Evolutionary conservation across 2,888 invertebrate species (phyloP), one percentile per base, ranked within the genome.

Genomic region (Nephrocerus scutellatus): DNA sequence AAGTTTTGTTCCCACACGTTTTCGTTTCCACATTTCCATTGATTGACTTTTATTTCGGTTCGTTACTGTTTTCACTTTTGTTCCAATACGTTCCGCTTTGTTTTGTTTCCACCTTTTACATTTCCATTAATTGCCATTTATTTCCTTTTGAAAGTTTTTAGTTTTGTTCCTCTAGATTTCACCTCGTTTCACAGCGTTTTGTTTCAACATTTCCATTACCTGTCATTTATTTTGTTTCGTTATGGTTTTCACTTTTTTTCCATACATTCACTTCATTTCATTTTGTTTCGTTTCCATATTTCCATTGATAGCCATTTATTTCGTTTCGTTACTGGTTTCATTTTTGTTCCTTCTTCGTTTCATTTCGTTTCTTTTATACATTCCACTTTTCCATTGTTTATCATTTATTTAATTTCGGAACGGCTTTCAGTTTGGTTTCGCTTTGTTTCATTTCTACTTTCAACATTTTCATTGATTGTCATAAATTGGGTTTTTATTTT

Each of bases 331-430:
- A 59, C 56, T 59, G 57, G 55, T 60, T 59, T 61, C 58, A 59
- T 63, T 59, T 67, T 67, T 58, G 65, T 68, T 68, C 67, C 66
- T 67, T 64, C 66, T 66, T 67, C 67, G 67, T 68, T 68, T 67
- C 67, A 67, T 69, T 60, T 63, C 70, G 56, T 74, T 75, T 49
- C 71, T 82, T 47, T 78, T 34, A 16, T 14, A 21, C 22, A 15
- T 12, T 8, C 20, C 80, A 39, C 72, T 83, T 48, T 82, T 79
- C 31, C 82, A 82, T 62, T 83, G 83, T 71, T 74, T 80, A 55
- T 82, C 82, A 23, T 79, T 81, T 51, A 74, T 82, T 54, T 75
- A 82, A 47, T 83, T 82, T 46, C 79, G 82, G 52, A 83, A 84
- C 67, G 82, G 82, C 43, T 82, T 83, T 67, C 74, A 76, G 72